phyloP scores from a whole-genome alignment of 2,888 invertebrate species.

The Acrobasis repandana region DNA sequence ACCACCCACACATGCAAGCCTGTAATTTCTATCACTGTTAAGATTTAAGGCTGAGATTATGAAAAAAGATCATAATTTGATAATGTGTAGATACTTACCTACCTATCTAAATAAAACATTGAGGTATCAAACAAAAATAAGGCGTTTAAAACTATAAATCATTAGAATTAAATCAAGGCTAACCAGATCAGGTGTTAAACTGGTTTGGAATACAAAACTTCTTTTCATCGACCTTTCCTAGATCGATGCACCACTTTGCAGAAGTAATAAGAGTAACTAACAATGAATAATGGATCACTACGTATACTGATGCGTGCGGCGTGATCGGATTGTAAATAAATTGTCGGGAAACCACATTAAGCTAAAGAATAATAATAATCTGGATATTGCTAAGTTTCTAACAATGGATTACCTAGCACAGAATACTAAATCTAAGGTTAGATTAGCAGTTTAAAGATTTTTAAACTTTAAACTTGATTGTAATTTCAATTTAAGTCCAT shows the following conservation, averaged over 20 bases:
- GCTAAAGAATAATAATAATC: conserved; percentile 18
- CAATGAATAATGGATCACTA: conserved; percentile 21
- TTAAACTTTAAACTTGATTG: too few relatives aligned
- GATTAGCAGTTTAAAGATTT: too few relatives aligned
- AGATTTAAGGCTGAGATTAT: background rate
- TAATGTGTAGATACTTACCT: background rate
- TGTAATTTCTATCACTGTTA: conserved; percentile 37
- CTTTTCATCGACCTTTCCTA: conserved; percentile 12
- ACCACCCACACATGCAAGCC: conserved; percentile 71
- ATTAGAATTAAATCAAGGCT: conserved; percentile 16
- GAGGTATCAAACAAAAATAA: background rate
- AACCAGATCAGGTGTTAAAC: conserved; percentile 11
- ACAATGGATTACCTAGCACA: background rate
- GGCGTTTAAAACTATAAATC: background rate
- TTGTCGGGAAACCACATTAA: conserved; percentile 16
- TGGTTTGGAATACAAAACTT: conserved; percentile 12
- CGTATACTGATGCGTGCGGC: conserved; percentile 37
- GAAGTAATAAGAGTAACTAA: conserved; percentile 21
- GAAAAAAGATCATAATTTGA: background rate
- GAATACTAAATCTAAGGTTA: background rate
- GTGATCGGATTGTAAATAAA: conserved; percentile 55
- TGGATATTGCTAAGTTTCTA: conserved; percentile 2
- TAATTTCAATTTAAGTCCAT: too few relatives aligned
- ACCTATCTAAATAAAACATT: background rate
- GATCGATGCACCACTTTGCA: conserved; percentile 18